Evolutionary conservation across 1,140 invertebrate species (phyloP).

Genomic region (Orchesella cincta): DNA sequence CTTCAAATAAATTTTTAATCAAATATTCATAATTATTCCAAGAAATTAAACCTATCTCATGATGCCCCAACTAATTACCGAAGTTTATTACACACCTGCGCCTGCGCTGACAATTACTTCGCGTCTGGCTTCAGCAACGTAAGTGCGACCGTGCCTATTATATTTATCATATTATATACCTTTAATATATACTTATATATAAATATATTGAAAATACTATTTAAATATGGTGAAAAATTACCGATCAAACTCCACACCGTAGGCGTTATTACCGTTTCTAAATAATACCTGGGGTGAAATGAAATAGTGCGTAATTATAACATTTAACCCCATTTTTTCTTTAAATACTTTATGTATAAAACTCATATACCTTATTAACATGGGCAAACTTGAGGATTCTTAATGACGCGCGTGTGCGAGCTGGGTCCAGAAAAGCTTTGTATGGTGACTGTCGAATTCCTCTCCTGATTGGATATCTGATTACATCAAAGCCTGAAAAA

Average conservation of each 20-base stretch:
- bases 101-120: background rate
- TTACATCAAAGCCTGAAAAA: background rate
- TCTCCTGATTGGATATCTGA: background rate
- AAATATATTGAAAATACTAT: too few species aligned
- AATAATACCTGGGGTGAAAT: too few species aligned
- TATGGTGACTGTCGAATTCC: background rate
- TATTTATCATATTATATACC: too few species aligned
- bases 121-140: background rate
- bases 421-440: background rate
- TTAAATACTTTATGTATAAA: too few species aligned
- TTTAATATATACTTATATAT: too few species aligned
- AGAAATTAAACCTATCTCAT: too few species aligned
- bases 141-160: background rate
- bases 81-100: too few species aligned
- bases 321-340: background rate
- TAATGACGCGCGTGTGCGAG: background rate
- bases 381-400: background rate
- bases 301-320: too few species aligned
- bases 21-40: too few species aligned
- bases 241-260: background rate
- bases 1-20: too few species aligned
- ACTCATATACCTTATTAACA: background rate
- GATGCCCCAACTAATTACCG: too few species aligned
- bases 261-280: background rate
- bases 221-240: too few species aligned